Conservation (phyloP, 2,113 vertebrate species). For the Eurypyga helias region DNA sequence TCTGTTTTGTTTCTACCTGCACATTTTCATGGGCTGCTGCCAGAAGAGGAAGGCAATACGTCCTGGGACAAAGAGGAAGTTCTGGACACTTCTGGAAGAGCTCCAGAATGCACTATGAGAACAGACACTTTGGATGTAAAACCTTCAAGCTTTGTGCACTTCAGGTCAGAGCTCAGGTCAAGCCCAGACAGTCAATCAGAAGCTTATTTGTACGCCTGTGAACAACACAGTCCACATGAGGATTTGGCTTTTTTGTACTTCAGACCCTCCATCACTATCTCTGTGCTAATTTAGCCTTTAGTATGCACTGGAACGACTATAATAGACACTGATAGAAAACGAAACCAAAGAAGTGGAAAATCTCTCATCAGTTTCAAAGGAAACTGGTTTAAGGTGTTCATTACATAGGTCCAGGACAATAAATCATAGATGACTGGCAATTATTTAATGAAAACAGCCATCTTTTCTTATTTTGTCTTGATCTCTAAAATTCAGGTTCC, state of each 20-base stretch:
- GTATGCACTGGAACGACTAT: neutral
- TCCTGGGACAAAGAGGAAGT: conserved; percentile 10
- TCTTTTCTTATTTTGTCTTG: neutral
- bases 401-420: neutral
- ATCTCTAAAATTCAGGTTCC: neutral
- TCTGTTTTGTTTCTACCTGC: conserved; percentile 31
- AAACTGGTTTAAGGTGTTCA: neutral
- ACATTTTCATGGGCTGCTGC: conserved; percentile 7
- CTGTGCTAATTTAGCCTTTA: neutral
- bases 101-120: neutral
- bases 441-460: neutral
- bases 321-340: neutral
- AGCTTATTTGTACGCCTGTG: neutral
- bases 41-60: neutral
- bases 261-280: neutral
- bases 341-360: neutral
- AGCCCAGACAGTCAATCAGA: neutral
- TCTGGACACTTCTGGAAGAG: conserved; percentile 6
- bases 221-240: neutral
- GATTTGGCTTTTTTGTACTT: neutral
- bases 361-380: neutral
- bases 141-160: neutral
- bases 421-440: rapidly evolving
- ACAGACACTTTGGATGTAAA: neutral
- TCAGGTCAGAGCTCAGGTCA: neutral